These are phyloP conservation scores for Sebastes cheni DNA, from an alignment of 2,797 vertebrate genomes.

Conservation along the genomic window DNA sequence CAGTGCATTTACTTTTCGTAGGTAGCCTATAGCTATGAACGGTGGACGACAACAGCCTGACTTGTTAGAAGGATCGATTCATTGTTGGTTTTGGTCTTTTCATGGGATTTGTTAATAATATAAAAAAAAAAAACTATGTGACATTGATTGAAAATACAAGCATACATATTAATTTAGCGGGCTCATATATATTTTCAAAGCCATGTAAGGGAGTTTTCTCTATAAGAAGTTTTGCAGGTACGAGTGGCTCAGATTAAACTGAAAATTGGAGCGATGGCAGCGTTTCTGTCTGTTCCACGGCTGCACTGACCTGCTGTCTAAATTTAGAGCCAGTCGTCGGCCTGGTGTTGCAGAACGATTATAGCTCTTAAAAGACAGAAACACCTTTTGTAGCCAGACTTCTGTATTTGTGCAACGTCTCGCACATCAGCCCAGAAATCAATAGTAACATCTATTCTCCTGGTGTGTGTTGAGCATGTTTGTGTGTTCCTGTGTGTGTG, in stretches of 20 bases:
- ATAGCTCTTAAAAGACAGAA: slow-evolving; percentile 65
- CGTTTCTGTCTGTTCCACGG: neutral
- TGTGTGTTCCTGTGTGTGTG: slow-evolving; percentile 2
- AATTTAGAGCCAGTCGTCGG: slow-evolving; percentile 46
- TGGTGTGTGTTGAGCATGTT: slow-evolving; percentile 35
- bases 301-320: slow-evolving; percentile 52
- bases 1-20: no score
- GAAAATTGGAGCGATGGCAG: neutral
- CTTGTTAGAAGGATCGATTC: neutral
- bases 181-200: neutral
- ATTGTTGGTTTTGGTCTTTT: neutral
- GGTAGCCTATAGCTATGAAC: no score
- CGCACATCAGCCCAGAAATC: slow-evolving; percentile 77
- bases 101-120: neutral
- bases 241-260: slow-evolving; percentile 2
- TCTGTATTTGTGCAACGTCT: slow-evolving; percentile 62
- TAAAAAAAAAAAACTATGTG: neutral
- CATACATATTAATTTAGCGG: neutral
- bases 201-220: neutral
- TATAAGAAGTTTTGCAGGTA: neutral
- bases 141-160: neutral
- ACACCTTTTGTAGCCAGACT: slow-evolving; percentile 62
- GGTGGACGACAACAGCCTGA: no score
- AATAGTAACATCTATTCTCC: slow-evolving; percentile 72
- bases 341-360: slow-evolving; percentile 53